phyloP scores from a whole-genome alignment of 2,113 vertebrate genomes.

The Lepisosteus oculatus region DNA sequence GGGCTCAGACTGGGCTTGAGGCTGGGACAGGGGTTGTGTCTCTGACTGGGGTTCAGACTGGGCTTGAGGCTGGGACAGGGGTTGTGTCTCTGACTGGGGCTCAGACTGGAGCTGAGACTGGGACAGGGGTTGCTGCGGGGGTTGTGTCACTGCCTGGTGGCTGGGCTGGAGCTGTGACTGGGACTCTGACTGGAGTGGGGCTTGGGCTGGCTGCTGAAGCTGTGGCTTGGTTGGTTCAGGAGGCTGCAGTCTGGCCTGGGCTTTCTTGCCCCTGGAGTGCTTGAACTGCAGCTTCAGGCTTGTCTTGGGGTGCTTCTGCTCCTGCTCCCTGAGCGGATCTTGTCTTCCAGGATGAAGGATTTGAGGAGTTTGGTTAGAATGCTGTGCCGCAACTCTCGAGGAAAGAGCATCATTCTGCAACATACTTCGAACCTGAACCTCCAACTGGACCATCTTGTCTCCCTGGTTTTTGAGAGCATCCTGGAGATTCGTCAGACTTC shows the following conservation, averaged over 20 bases:
- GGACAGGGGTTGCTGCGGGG: background rate
- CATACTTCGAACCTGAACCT: constrained; percentile 16
- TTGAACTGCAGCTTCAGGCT: constrained; percentile 27
- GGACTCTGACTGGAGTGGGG: constrained; percentile 6
- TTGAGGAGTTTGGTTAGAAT: constrained; percentile 18
- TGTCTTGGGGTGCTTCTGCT: constrained; percentile 11
- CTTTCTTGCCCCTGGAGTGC: constrained; percentile 13
- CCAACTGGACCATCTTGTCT: constrained; percentile 34
- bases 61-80: constrained; percentile 3
- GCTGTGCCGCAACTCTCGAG: background rate
- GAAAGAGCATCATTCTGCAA: constrained; percentile 8
- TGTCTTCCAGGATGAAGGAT: background rate
- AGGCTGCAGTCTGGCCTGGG: background rate
- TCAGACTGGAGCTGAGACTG: background rate
- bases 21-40: constrained; percentile 18
- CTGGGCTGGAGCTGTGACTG: background rate
- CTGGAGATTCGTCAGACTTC: constrained; percentile 31
- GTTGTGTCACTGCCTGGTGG: background rate
- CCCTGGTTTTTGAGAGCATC: constrained; percentile 38
- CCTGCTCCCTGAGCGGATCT: background rate
- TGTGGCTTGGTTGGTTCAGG: constrained; percentile 17
- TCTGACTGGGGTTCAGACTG: background rate
- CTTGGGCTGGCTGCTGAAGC: constrained; percentile 1
- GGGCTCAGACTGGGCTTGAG: constrained; percentile 7
- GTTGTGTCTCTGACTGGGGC: constrained; percentile 18